Evolutionary conservation across 1,140 invertebrate species (phyloP).

Genomic region (Cotesia chilonis): DNA sequence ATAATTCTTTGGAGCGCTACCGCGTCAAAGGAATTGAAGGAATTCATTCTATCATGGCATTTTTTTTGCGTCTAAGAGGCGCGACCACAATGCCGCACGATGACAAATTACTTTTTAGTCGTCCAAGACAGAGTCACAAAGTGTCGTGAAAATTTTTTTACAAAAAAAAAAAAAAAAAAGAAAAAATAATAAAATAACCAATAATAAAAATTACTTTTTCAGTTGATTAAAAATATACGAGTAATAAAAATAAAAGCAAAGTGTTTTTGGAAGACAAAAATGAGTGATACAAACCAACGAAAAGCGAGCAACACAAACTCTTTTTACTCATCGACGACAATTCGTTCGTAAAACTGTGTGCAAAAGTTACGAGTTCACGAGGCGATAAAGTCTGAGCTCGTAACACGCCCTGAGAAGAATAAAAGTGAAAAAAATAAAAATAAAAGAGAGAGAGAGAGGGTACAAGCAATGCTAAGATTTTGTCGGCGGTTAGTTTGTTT

Average conservation of each 20-base stretch:
- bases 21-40: slow-evolving; percentile 33
- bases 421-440: slow-evolving; percentile 27
- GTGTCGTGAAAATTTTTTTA: background rate
- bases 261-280: slow-evolving; percentile 1
- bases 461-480: slow-evolving; percentile 45
- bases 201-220: background rate
- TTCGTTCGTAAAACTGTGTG: slow-evolving; percentile 53
- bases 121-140: no score
- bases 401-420: slow-evolving; percentile 55
- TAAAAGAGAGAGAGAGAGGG: slow-evolving; percentile 7
- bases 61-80: slow-evolving; percentile 48
- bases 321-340: slow-evolving; percentile 21
- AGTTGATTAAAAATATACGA: background rate
- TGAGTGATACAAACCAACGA: background rate
- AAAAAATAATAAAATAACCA: no score
- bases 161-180: background rate
- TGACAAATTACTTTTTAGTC: slow-evolving; percentile 61
- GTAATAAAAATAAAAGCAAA: background rate
- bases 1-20: slow-evolving; percentile 6
- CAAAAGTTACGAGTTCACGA: slow-evolving; percentile 64
- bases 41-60: slow-evolving; percentile 29
- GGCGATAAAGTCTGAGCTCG: slow-evolving; percentile 60
- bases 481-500: slow-evolving; percentile 63
- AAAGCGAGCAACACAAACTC: background rate
- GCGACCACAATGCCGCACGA: slow-evolving; percentile 62